These are phyloP conservation scores for Anableps anableps DNA, from an alignment of 2,797 vertebrate genomes.

Conservation along the genomic window DNA sequence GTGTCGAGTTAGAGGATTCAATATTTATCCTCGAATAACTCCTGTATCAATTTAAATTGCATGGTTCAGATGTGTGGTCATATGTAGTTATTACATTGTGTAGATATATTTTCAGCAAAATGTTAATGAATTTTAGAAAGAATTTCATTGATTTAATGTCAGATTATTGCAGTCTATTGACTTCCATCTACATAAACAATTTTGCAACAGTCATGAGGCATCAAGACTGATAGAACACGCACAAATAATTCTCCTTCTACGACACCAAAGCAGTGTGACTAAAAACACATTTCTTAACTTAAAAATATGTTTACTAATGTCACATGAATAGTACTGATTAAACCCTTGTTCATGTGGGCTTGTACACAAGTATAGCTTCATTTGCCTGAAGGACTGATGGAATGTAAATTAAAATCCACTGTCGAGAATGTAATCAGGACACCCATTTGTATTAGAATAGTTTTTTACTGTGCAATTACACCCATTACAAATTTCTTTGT, in stretches of 20 bases:
- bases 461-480: neutral
- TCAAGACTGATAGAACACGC: constrained; percentile 14
- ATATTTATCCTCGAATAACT: constrained; percentile 12
- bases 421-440: neutral
- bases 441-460: neutral
- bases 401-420: neutral
- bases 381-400: neutral
- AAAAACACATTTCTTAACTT: neutral
- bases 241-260: constrained; percentile 6
- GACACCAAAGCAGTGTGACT: constrained; percentile 4
- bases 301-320: neutral
- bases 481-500: neutral
- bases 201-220: constrained; percentile 25
- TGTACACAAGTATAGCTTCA: neutral
- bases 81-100: neutral
- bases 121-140: constrained; percentile 19
- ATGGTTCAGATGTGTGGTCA: neutral
- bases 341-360: neutral
- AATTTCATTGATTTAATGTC: constrained; percentile 29
- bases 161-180: constrained; percentile 8
- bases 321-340: neutral
- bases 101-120: constrained; percentile 7
- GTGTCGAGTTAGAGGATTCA: constrained; percentile 40
- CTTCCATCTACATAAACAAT: constrained; percentile 11
- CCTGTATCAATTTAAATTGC: neutral